Evolutionary conservation across 2,888 invertebrate genomes (phyloP).

Genomic region (Meloe dianella): DNA sequence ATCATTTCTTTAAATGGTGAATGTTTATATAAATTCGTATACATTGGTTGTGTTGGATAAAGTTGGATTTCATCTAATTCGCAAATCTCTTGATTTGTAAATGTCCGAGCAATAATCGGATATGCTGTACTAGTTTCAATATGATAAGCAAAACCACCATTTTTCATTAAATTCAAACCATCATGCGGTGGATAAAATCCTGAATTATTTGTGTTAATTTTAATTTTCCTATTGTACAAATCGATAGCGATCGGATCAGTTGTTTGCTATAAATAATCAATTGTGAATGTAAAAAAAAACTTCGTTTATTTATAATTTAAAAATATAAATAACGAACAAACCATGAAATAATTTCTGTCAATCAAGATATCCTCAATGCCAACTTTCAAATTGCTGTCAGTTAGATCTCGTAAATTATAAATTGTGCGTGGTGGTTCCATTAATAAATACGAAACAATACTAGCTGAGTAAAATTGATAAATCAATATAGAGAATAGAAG

Average conservation of each 20-base stretch:
- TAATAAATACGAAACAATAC: conserved; percentile 70
- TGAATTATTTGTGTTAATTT: conserved; percentile 40
- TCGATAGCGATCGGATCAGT: conserved; percentile 67
- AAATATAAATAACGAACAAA: conserved; percentile 46
- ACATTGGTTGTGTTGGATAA: conserved; percentile 67
- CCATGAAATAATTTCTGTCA: conserved; percentile 69
- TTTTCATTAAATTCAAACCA: conserved; percentile 67
- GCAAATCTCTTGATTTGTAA: conserved; percentile 71
- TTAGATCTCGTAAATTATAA: conserved; percentile 64
- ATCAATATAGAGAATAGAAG: conserved; percentile 65
- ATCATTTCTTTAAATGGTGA: conserved; percentile 70
- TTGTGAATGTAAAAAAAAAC: background rate
- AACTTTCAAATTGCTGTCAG: conserved; percentile 65
- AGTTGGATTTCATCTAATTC: conserved; percentile 69
- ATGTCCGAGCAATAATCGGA: conserved; percentile 69
- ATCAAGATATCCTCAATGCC: conserved; percentile 71
- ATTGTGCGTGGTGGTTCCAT: conserved; percentile 69
- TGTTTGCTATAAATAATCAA: conserved; percentile 62
- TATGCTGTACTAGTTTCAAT: conserved; percentile 72
- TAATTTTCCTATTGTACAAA: conserved; percentile 67
- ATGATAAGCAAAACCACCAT: conserved; percentile 74
- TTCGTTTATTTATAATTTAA: conserved; percentile 8
- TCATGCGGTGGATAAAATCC: conserved; percentile 63
- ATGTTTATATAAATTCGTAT: conserved; percentile 64
- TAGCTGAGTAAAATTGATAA: conserved; percentile 75